Conservation (phyloP, 2,113 vertebrate genomes). For the Megatriorchis doriae region DNA sequence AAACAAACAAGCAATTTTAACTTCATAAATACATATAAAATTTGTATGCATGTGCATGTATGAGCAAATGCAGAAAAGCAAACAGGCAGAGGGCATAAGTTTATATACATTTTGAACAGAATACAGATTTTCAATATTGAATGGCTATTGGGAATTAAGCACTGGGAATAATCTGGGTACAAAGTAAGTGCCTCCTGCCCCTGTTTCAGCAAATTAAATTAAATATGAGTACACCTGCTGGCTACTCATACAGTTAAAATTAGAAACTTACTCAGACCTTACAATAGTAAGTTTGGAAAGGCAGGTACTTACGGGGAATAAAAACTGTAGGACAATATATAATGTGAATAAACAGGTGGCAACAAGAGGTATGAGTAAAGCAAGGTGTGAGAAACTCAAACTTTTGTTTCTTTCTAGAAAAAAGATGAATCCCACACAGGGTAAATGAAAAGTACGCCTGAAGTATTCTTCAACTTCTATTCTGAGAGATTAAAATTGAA, state of each 20-base stretch:
- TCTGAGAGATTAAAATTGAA: background rate
- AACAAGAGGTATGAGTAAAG: background rate
- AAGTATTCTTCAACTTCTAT: background rate
- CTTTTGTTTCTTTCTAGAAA: background rate
- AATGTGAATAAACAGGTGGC: background rate
- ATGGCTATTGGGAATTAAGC: background rate
- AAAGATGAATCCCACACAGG: background rate
- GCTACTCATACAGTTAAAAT: background rate
- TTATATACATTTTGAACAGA: background rate
- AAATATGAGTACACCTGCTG: background rate
- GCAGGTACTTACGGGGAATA: background rate
- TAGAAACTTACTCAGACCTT: background rate
- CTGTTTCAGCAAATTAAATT: background rate
- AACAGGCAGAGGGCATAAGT: background rate
- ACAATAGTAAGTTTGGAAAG: background rate
- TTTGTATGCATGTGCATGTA: background rate
- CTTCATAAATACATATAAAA: background rate
- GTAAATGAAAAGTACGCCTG: background rate
- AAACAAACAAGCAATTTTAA: background rate
- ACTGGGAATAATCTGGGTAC: background rate
- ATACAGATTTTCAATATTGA: background rate
- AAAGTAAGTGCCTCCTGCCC: background rate
- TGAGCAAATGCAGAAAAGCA: background rate
- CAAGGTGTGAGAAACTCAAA: background rate
- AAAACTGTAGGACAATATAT: background rate